phyloP scores from a whole-genome alignment of 1,140 invertebrate species.

The Acyrthosiphon pisum region DNA sequence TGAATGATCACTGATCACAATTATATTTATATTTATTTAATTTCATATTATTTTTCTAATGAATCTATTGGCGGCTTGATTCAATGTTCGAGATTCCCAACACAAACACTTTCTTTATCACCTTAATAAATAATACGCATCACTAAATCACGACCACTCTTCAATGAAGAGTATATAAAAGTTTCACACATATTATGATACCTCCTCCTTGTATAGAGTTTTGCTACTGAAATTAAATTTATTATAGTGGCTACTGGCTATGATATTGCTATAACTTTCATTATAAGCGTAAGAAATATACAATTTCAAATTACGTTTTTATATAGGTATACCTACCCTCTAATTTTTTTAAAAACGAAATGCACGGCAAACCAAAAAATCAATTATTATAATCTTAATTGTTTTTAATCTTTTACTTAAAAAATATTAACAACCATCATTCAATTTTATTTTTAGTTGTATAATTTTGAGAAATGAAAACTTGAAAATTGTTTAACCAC shows the following conservation, averaged over 20 bases:
- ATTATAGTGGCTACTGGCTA: background rate
- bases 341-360: background rate
- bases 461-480: too few relatives aligned
- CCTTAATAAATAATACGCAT: background rate
- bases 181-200: background rate
- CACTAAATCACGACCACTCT: background rate
- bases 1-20: background rate
- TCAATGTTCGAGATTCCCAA: background rate
- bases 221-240: background rate
- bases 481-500: background rate
- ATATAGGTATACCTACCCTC: too few relatives aligned
- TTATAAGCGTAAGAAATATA: background rate
- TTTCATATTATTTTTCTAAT: background rate
- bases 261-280: background rate
- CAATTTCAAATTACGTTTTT: background rate
- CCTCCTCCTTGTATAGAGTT: background rate
- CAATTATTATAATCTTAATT: background rate
- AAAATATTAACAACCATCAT: background rate
- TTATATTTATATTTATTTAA: constrained; percentile 4
- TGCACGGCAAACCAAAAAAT: background rate
- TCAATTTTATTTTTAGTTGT: too few relatives aligned
- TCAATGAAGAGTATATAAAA: background rate
- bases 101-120: background rate
- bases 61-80: background rate
- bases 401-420: background rate